Evolutionary conservation across 2,113 vertebrate genomes (phyloP), one percentile per base, ranked within the genome.

Genomic region (Poicephalus gulielmi): DNA sequence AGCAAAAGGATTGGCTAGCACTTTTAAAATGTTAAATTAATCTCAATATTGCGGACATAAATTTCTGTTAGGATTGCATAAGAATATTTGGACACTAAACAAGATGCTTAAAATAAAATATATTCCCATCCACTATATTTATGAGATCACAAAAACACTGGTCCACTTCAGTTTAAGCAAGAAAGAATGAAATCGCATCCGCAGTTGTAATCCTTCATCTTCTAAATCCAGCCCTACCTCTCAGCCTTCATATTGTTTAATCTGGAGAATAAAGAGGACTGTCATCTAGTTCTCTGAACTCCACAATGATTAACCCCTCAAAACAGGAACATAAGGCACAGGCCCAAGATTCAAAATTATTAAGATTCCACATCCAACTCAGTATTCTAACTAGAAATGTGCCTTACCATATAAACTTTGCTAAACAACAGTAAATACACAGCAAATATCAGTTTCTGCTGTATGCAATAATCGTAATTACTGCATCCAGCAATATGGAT

Each of bases 201-300:
- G 57, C 85, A 41, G 17, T 76, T 17, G 70, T 95, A 93, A 89
- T 93, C 70, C 94, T 93, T 90, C 92, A 87, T 88, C 37, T 93
- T 69, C 57, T 95, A 96, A 96, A 94, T 96, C 96, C 90, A 96
- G 12, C 47, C 81, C 85, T 96, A 64, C 87, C 27, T 93, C 95
- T 75, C 60, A 71, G 35, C 17, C 25, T 89, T 90, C 43, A 53
- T 59, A 79, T 39, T 91, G 35, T 95, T 90, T 94, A 95, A 97
- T 93, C 62, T 78, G 75, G 94, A 86, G 64, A 64, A 46, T 44
- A 59, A 85, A 81, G 63, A 79, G 64, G 43, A 81, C 70, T 57
- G 67, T 31, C 84, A 94, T 91, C 46, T 31, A 62, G 52, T 44
- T 87, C 85, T 88, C 66, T 79, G 46, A 95, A 86, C n/a, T 50